Conservation (phyloP, 2,113 vertebrate species). For the Channa maculata region DNA sequence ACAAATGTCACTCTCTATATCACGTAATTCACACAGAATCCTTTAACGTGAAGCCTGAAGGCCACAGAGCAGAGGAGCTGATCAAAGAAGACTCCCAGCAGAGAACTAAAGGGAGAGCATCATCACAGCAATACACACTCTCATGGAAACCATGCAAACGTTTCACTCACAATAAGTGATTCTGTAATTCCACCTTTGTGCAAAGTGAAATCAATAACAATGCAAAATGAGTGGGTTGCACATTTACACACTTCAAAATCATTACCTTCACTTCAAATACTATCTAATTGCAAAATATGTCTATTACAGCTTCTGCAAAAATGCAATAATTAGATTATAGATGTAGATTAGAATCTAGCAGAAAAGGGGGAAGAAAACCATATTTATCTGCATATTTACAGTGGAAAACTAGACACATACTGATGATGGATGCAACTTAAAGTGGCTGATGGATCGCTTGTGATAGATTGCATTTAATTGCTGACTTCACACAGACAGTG, state of each 20-base stretch:
- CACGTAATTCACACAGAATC: slow-evolving; percentile 41
- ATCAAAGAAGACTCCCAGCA: slow-evolving; percentile 24
- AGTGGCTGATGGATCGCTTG: slow-evolving; percentile 16
- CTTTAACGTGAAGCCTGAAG: slow-evolving; percentile 53
- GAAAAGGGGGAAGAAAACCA: not conserved
- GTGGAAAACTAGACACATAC: slow-evolving; percentile 8
- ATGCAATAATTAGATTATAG: too few species aligned
- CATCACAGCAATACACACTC: slow-evolving; percentile 32
- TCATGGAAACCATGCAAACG: slow-evolving; percentile 30
- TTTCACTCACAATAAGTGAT: not conserved
- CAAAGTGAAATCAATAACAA: slow-evolving; percentile 30
- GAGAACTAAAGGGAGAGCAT: not conserved
- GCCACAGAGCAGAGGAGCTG: slow-evolving; percentile 31
- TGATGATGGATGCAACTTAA: slow-evolving; percentile 6
- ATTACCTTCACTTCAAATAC: too few species aligned
- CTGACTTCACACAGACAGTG: slow-evolving; percentile 3
- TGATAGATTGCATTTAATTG: slow-evolving; percentile 16
- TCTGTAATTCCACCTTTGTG: slow-evolving; percentile 18
- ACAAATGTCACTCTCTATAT: slow-evolving; percentile 52
- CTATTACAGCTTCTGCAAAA: too few species aligned
- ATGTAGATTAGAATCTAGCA: too few species aligned
- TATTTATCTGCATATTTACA: slow-evolving; percentile 5
- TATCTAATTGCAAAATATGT: too few species aligned
- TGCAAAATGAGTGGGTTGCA: slow-evolving; percentile 13
- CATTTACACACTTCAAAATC: not conserved